Evolutionary conservation across 1,140 invertebrate genomes (phyloP).

Genomic region (Papilio aristodemus): DNA sequence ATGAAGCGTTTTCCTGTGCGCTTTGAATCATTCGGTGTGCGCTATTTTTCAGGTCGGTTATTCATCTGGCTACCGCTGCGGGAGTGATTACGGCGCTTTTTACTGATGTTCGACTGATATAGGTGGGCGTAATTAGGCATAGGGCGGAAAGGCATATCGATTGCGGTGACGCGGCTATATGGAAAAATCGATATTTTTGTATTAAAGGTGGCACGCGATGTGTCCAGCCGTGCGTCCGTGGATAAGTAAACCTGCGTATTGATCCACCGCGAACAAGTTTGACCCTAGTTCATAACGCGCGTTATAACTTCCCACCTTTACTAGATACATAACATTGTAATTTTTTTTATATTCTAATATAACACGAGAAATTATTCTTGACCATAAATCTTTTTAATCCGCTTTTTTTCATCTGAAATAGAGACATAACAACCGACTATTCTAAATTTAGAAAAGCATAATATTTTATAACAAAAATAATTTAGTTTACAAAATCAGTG

Average conservation of each 20-base stretch:
- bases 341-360: neutral
- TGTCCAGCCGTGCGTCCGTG: slow-evolving; percentile 68
- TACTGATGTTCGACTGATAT: slow-evolving; percentile 76
- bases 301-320: slow-evolving; percentile 63
- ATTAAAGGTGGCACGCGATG: slow-evolving; percentile 76
- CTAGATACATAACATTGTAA: neutral
- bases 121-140: slow-evolving; percentile 78
- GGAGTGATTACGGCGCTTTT: slow-evolving; percentile 69
- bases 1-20: slow-evolving; percentile 79
- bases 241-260: slow-evolving; percentile 70
- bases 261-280: slow-evolving; percentile 66
- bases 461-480: slow-evolving; percentile 6
- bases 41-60: slow-evolving; percentile 70
- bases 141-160: slow-evolving; percentile 79
- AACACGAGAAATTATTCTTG: neutral
- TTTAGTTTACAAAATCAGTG: slow-evolving; percentile 21
- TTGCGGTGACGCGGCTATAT: slow-evolving; percentile 78
- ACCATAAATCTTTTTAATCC: neutral
- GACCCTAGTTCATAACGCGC: slow-evolving; percentile 69
- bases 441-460: slow-evolving; percentile 5
- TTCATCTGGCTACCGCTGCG: slow-evolving; percentile 50
- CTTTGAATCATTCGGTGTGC: slow-evolving; percentile 76
- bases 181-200: slow-evolving; percentile 80
- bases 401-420: neutral
- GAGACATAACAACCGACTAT: neutral